Conservation (phyloP, 2,888 invertebrate genomes). For the Trissoscelio sp. region DNA sequence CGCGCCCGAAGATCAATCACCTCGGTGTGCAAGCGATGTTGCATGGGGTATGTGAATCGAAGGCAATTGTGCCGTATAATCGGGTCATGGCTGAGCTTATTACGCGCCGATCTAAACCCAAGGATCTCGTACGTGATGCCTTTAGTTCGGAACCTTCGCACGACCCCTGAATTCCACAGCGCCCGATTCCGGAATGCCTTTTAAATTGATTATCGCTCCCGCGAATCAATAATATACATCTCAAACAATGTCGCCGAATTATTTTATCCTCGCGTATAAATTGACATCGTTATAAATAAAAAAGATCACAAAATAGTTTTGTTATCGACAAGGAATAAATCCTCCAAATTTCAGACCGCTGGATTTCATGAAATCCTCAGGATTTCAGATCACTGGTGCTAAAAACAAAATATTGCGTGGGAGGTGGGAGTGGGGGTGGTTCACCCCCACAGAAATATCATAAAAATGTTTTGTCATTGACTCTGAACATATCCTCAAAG, state of each 20-base stretch:
- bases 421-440: too few species aligned
- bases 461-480: too few species aligned
- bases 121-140: slow-evolving; percentile 41
- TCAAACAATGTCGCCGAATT: slow-evolving; percentile 43
- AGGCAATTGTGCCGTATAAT: slow-evolving; percentile 54
- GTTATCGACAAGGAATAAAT: too few species aligned
- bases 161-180: slow-evolving; percentile 55
- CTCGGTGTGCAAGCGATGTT: slow-evolving; percentile 16
- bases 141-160: slow-evolving; percentile 41
- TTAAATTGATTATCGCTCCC: slow-evolving; percentile 44
- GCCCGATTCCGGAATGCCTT: slow-evolving; percentile 40
- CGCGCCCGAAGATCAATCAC: slow-evolving; percentile 65
- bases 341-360: too few species aligned
- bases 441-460: too few species aligned
- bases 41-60: slow-evolving; percentile 33
- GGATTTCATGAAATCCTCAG: too few species aligned
- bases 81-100: slow-evolving; percentile 62
- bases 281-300: slow-evolving; percentile 49
- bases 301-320: too few species aligned
- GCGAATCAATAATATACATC: slow-evolving; percentile 35
- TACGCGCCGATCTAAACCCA: slow-evolving; percentile 47
- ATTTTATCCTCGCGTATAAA: slow-evolving; percentile 36
- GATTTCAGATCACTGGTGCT: too few species aligned
- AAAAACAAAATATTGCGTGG: too few species aligned
- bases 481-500: too few species aligned